Evolutionary conservation across 2,888 invertebrate species (phyloP), one percentile per base, ranked within the genome.

Genomic region (Ptilodon capucinus): DNA sequence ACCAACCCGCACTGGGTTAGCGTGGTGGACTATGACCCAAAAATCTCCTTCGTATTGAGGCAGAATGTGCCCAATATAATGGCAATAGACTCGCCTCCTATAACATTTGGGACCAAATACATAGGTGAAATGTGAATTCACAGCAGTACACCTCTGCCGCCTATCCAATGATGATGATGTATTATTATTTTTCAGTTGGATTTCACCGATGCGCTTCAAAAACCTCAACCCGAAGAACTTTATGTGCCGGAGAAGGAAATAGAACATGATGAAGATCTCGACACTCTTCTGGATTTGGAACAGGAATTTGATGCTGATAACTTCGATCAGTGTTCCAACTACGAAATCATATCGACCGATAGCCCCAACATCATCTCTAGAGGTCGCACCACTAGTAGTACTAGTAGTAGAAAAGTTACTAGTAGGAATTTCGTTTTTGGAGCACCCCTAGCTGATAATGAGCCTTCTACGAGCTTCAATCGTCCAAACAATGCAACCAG

Each of bases 291-390:
- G 16, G 91, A 91, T 44, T 50, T 91, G 4, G 91, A 91, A 46
- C 81, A 82, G n/a, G 90, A 90, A 48, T 89, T 91, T 4, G 86
- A 87, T 0, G 71, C 77, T 0, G 85, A 86, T 6, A 84, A 84
- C 49, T 88, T 88, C 25, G 88, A 89, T 5, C 75, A 82, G 2
- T 88, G 91, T 64, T 82, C 84, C 0, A 91, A 91, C 53, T 91
- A 91, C 38, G 91, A 91, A 56, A 91, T 91, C 0, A 90, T 91
- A 9, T 91, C 91, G 0, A 91, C 91, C 0, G 91, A 91, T 40
- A 91, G 91, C 39, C 91, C 91, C 0, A 75, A 91, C 28, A 90
- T 91, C 0, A 90, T 91, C 11, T 90, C 90, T 0, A 68, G 81
- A 34, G 90, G 91, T 0, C 53, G 90, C 0, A 41, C 68, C 0